Conservation (phyloP, 2,797 vertebrate genomes). For the Gouania willdenowi region DNA sequence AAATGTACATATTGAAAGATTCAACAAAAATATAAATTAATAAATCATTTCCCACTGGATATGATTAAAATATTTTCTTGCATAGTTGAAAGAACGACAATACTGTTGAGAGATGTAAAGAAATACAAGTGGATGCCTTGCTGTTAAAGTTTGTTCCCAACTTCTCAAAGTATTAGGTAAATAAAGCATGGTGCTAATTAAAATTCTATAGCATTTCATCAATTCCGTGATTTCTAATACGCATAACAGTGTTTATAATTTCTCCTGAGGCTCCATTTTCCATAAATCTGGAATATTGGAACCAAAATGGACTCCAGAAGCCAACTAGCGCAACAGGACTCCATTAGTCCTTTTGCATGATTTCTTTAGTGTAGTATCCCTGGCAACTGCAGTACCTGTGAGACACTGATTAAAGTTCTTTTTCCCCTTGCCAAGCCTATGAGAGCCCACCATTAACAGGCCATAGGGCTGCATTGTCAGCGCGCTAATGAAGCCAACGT, state of each 20-base stretch:
- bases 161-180: too few relatives aligned
- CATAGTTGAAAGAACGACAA: too few relatives aligned
- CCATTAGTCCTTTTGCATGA: constrained; percentile 63
- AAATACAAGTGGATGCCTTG: too few relatives aligned
- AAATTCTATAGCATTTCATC: too few relatives aligned
- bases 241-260: constrained; percentile 18
- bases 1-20: too few relatives aligned
- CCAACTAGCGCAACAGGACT: constrained; percentile 58
- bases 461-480: constrained; percentile 49
- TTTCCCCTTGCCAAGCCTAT: constrained; percentile 53
- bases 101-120: too few relatives aligned
- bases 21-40: too few relatives aligned
- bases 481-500: constrained; percentile 59
- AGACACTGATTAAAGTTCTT: constrained; percentile 66
- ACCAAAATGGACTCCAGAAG: constrained; percentile 29
- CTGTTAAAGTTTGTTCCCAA: too few relatives aligned
- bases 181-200: too few relatives aligned
- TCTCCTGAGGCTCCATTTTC: constrained; percentile 21
- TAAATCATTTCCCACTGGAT: too few relatives aligned
- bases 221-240: background rate
- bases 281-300: constrained; percentile 48
- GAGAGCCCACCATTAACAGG: constrained; percentile 54
- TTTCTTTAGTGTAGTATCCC: constrained; percentile 58
- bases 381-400: constrained; percentile 65
- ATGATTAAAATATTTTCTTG: too few relatives aligned